Conservation (phyloP, 2,888 invertebrate genomes). For the Noctuana brunneofusca region DNA sequence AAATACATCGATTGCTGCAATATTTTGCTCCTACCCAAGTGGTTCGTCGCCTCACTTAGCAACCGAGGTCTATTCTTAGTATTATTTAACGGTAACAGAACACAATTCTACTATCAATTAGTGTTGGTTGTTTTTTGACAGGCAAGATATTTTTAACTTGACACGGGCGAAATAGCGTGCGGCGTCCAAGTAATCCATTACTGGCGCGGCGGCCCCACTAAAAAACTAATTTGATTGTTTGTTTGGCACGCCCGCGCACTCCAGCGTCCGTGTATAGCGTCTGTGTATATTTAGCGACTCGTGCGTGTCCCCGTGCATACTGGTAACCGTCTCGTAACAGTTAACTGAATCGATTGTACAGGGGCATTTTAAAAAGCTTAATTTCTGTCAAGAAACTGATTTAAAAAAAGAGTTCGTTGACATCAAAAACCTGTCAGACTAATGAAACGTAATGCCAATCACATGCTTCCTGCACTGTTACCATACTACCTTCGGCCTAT, state of each 20-base stretch:
- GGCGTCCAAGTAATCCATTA: slow-evolving; percentile 24
- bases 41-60: neutral
- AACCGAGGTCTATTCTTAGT: neutral
- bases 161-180: slow-evolving; percentile 16
- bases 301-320: slow-evolving; percentile 46
- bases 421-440: too few species aligned
- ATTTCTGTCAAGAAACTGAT: too few species aligned
- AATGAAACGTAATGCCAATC: too few species aligned
- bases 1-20: too few species aligned
- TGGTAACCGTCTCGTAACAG: neutral
- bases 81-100: neutral
- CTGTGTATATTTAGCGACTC: slow-evolving; percentile 48
- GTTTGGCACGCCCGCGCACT: slow-evolving; percentile 63
- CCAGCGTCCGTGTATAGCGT: slow-evolving; percentile 54
- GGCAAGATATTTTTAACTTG: neutral
- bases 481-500: too few species aligned
- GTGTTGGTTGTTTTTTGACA: slow-evolving; percentile 4
- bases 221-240: slow-evolving; percentile 50
- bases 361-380: too few species aligned
- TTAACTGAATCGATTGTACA: too few species aligned
- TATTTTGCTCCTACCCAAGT: too few species aligned
- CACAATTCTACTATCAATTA: slow-evolving; percentile 2
- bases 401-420: too few species aligned
- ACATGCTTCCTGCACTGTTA: too few species aligned
- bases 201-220: slow-evolving; percentile 9